Percentiles rank a stretch among this genome's conserved stretches.
These are phyloP conservation scores for Panurus biarmicus DNA, from an alignment of 2,113 vertebrate genomes.

Conservation along the genomic window DNA sequence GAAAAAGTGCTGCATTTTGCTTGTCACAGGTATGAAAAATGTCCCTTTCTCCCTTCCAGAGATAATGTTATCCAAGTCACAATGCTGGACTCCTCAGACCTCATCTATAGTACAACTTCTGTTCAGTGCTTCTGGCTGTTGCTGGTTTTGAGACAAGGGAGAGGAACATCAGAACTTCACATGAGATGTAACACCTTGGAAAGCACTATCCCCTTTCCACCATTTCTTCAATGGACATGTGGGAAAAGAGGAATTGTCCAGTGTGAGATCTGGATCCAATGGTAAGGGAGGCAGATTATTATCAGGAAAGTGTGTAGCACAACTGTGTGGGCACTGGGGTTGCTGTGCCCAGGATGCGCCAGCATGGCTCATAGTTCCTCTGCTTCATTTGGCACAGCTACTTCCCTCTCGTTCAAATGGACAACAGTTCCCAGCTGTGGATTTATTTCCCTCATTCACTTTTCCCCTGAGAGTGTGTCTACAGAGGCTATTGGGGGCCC, in stretches of 20 bases:
- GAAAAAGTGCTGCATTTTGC: accelerated
- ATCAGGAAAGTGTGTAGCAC: background rate
- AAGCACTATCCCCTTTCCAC: background rate
- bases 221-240: background rate
- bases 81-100: background rate
- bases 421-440: background rate
- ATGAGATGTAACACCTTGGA: background rate
- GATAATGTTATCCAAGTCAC: background rate
- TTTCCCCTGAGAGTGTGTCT: background rate
- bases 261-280: background rate
- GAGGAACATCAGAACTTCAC: background rate
- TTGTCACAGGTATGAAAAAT: background rate
- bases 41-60: background rate
- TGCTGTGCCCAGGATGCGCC: background rate
- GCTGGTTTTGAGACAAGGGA: background rate
- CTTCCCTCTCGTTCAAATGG: background rate
- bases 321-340: background rate
- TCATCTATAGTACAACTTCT: background rate
- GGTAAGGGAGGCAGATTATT: background rate
- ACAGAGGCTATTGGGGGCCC: background rate
- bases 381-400: background rate
- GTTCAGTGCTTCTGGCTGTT: background rate
- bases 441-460: background rate
- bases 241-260: background rate
- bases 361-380: accelerated